Evolutionary conservation across 2,113 vertebrate genomes (phyloP).

Genomic region (Psilopogon haemacephalus): DNA sequence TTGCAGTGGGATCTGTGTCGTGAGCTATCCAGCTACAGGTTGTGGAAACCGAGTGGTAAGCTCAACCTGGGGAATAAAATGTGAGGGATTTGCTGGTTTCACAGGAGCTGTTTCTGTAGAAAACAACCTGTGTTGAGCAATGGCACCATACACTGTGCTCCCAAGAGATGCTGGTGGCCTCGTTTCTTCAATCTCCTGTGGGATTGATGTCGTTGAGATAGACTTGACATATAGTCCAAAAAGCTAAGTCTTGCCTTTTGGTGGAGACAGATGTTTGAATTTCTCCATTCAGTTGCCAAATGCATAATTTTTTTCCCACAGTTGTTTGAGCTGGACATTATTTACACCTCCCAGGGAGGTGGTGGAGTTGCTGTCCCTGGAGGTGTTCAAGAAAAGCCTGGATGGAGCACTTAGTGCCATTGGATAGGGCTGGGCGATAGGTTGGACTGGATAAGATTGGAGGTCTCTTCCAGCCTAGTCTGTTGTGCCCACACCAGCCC

Average conservation of each 20-base stretch:
- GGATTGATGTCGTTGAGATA: neutral
- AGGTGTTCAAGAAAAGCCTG: too few relatives aligned
- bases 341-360: too few relatives aligned
- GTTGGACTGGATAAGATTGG: too few relatives aligned
- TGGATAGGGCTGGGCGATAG: too few relatives aligned
- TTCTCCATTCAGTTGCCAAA: neutral
- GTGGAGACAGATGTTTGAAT: rapidly evolving
- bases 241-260: neutral
- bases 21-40: neutral
- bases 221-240: neutral
- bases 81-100: neutral
- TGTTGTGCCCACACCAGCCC: neutral
- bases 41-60: neutral
- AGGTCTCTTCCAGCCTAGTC: too few relatives aligned
- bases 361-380: too few relatives aligned
- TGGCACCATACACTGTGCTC: neutral
- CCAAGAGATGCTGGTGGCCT: neutral
- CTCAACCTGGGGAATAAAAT: neutral
- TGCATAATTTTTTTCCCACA: neutral
- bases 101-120: neutral
- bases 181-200: neutral
- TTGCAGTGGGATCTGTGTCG: neutral
- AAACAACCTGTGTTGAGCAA: neutral
- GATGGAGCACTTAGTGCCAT: too few relatives aligned
- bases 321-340: neutral